Conservation (phyloP, 2,888 invertebrate genomes). For the Calameuta idolon region DNA sequence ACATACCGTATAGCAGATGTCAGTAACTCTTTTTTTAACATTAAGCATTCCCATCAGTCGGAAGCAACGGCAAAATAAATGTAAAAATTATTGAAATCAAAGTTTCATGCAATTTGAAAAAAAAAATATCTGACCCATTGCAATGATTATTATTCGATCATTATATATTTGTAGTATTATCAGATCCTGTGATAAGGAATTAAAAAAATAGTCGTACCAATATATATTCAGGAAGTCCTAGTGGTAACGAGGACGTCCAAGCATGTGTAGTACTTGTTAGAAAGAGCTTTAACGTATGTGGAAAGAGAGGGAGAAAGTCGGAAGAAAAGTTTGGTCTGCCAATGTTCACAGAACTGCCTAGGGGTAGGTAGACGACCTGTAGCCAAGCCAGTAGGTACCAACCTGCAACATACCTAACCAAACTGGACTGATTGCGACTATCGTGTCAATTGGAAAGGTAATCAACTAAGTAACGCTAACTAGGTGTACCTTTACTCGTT, state of each 20-base stretch:
- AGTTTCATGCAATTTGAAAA: not conserved
- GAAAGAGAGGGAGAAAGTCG: not conserved
- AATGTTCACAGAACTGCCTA: not conserved
- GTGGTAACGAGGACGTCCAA: not conserved
- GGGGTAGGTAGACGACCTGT: not conserved
- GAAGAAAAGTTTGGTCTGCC: not conserved
- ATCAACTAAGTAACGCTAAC: slow-evolving; percentile 60
- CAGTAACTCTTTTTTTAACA: not conserved
- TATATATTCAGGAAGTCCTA: not conserved
- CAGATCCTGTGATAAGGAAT: not conserved
- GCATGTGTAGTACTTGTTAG: not conserved
- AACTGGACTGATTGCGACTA: slow-evolving; percentile 54
- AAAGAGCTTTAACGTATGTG: too few relatives aligned
- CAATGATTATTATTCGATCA: not conserved
- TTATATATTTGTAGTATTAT: not conserved
- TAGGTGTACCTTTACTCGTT: slow-evolving; percentile 59
- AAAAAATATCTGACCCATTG: not conserved
- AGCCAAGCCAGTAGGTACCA: not conserved
- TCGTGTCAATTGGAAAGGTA: slow-evolving; percentile 58
- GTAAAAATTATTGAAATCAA: not conserved
- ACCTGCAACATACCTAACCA: slow-evolving; percentile 40
- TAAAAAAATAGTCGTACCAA: not conserved
- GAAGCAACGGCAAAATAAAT: not conserved
- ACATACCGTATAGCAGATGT: not conserved
- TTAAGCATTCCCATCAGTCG: not conserved